Evolutionary conservation across 2,888 invertebrate species (phyloP).

Genomic region (Aquatica leii): DNA sequence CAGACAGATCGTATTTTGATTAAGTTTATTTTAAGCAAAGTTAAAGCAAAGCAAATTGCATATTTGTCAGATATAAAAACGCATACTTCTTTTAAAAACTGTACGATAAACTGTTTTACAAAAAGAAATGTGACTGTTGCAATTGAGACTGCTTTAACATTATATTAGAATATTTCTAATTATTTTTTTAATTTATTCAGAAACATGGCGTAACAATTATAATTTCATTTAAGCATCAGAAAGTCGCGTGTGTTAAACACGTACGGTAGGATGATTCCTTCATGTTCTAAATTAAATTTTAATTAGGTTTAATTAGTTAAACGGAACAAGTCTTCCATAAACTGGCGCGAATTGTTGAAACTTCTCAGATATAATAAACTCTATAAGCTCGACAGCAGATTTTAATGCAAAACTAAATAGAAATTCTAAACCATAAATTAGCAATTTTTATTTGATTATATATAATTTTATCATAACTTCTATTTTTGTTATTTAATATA

Average conservation of each 20-base stretch:
- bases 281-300: conserved; percentile 49
- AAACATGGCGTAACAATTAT: conserved; percentile 30
- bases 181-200: no score
- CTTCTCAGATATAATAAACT: conserved; percentile 38
- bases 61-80: no score
- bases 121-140: no score
- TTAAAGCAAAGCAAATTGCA: no score
- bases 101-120: no score
- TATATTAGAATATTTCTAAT: no score
- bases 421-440: conserved; percentile 16
- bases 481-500: neutral
- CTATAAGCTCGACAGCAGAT: conserved; percentile 28
- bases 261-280: conserved; percentile 44
- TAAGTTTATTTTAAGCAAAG: no score
- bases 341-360: conserved; percentile 38
- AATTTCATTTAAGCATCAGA: conserved; percentile 34
- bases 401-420: conserved; percentile 31
- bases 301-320: conserved; percentile 50
- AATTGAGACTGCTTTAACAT: no score
- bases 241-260: conserved; percentile 38
- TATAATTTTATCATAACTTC: neutral
- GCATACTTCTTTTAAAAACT: no score
- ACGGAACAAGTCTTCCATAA: conserved; percentile 39
- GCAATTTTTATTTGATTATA: conserved; percentile 1
- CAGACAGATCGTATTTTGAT: no score